Evolutionary conservation across 2,888 invertebrate genomes (phyloP), one percentile per base, ranked within the genome.

Genomic region (Augochlorella aurata): DNA sequence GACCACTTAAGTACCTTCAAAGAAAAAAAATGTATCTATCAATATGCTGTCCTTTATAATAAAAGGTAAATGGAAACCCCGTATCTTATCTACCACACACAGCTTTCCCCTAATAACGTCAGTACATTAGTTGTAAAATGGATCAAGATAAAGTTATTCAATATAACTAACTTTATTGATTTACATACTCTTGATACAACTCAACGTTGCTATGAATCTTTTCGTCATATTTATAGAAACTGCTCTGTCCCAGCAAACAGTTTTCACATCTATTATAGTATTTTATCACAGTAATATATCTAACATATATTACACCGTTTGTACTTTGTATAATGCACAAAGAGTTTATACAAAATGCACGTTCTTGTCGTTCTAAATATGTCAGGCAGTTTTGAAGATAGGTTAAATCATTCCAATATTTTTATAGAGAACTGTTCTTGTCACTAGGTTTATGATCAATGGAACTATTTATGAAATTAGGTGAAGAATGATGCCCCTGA

Each of bases 31-130:
- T 85, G 81, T 90, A 81, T 91, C 88, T 90, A 87, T 88, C 87
- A 83, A 86, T 89, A 86, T 89, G 90, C 87, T 90, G 88, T 90
- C 90, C 89, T 90, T 90, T 90, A 85, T 90, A 90, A 90, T 90
- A 90, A 90, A 86, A 86, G 61, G 68, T 18, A 72, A 72, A 69
- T 24, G 50, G 75, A 58, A 78, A 58, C 47, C 1, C 61, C 16
- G 24, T 47, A 49, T 2, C 49, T 58, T 74, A n/a, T 8, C 61
- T 16, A 18, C 21, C 18, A 14, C 12, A 9, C 10, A 18, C 24
- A 38, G 9, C 47, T 29, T 21, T 47, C n/a, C 67, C 18, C n/a
- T 16, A 29, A 58, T 63, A n/a, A 14, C 7, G 21, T 66, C 21
- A 38, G 12, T 65, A 65, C n/a, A 65, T 16, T 65, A n/a, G n/a